Conservation (phyloP, 2,797 vertebrate genomes). For the Taeniopygia guttata region DNA sequence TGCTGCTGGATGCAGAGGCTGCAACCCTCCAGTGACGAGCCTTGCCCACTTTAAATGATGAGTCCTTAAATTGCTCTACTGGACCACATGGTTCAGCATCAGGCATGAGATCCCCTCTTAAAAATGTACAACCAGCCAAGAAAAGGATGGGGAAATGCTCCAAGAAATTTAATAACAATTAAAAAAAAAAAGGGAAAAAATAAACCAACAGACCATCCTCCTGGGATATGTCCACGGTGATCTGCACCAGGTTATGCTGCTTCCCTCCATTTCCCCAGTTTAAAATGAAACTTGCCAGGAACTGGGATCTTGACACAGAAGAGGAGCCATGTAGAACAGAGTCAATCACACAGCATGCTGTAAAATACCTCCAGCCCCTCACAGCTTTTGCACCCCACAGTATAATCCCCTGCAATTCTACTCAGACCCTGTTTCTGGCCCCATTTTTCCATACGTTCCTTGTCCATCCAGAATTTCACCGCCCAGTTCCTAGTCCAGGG, state of each 20-base stretch:
- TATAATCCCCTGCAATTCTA: background rate
- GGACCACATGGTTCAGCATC: background rate
- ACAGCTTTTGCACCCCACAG: background rate
- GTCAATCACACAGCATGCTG: background rate
- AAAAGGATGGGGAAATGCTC: background rate
- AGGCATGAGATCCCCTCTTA: background rate
- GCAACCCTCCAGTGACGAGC: background rate
- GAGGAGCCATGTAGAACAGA: background rate
- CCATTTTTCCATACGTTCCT: background rate
- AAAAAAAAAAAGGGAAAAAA: background rate
- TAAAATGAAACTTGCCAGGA: background rate
- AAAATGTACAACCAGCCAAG: background rate
- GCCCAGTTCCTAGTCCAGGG: background rate
- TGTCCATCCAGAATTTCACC: background rate
- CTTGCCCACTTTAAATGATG: background rate
- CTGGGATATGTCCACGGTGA: background rate
- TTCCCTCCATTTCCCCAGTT: background rate
- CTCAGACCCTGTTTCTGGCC: background rate
- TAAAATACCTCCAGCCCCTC: background rate
- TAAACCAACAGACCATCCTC: background rate
- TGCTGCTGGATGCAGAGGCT: fast-evolving
- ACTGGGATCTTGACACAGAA: fast-evolving
- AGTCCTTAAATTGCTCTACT: background rate
- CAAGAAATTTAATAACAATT: background rate
- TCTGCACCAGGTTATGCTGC: background rate